Conservation (phyloP, 2,888 invertebrate genomes). For the Zygogramma bicolorata region DNA sequence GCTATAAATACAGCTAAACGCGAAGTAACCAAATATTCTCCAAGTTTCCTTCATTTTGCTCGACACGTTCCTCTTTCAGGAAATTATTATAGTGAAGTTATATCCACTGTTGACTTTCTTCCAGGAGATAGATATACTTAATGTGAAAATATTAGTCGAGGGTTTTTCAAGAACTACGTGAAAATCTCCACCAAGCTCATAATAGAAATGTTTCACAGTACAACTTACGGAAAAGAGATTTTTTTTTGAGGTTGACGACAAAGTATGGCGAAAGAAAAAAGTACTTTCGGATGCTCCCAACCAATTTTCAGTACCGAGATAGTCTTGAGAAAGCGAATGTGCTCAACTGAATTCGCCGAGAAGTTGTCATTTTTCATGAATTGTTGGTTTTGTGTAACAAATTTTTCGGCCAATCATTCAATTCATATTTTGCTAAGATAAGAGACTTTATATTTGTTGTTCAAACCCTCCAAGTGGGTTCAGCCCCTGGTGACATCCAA, state of each 20-base stretch:
- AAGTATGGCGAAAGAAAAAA: not conserved
- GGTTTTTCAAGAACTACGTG: constrained; percentile 14
- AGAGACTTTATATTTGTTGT: no score
- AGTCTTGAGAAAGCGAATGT: no score
- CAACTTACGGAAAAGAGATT: constrained; percentile 29
- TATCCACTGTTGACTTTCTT: not conserved
- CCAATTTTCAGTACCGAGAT: no score
- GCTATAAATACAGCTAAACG: constrained; percentile 40
- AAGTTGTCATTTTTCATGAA: no score
- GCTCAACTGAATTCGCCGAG: no score
- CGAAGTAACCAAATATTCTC: constrained; percentile 38
- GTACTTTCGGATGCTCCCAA: not conserved
- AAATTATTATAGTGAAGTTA: constrained; percentile 31
- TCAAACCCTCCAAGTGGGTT: no score
- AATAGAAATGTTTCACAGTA: constrained; percentile 3
- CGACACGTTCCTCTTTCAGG: constrained; percentile 38
- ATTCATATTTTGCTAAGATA: no score
- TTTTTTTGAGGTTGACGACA: not conserved
- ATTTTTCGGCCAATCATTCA: no score
- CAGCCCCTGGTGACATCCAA: no score
- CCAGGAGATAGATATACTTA: not conserved
- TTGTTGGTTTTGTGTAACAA: no score
- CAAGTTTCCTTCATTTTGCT: constrained; percentile 38
- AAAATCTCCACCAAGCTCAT: constrained; percentile 20
- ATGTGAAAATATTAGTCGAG: not conserved